Base-by-base conservation (phyloP, 2,888 invertebrate species). In the Dryocosmus kuriphilus region DNA sequence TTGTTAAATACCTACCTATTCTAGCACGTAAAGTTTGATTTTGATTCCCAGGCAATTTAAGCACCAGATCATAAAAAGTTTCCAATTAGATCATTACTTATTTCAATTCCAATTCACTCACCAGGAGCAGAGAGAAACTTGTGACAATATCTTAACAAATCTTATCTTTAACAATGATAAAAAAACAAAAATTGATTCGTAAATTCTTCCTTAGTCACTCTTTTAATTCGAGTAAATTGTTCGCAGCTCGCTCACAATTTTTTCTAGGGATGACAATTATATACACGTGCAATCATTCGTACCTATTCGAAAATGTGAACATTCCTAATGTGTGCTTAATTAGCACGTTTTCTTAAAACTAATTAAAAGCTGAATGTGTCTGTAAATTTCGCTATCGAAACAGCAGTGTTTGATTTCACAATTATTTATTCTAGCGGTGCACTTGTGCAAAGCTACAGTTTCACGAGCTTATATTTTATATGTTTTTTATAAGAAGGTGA, bases 241-340 rank as follows among this genome's bases (percentile, higher is more conserved):
- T 30, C 11, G 16, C n/a, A 46, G 51, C 71, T 51, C 51, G 51
- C 30, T 46, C 41, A 38, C 22, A 65, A 41, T 65, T 38, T 46
- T 46, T 51, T 71, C n/a, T n/a, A 71, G 30, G 27, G n/a, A 71
- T 51, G 51, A 71, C 71, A 71, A 51, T 71, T 71, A 71, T 71
- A 71, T 71, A 71, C 71, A 71, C 51, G 71, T 71, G 71, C 71
- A 71, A 30, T 65, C 65, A 65, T 41, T 65, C 41, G 2, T 41
- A 35, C 38, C 24, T 65, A 41, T 7, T 65, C 41, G 65, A 65
- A 65, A 65, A 14, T 35, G 65, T 71, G 30, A 71, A 71, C 71
- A 71, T 71, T 71, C 71, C 71, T 71, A 51, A 71, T 51, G 27
- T 51, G n/a, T 71, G 51, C 71, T 51, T 46, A 35, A 46, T 46